These are phyloP conservation scores for Thunnus albacares DNA, from an alignment of 2,797 vertebrate species.

Conservation along the genomic window DNA sequence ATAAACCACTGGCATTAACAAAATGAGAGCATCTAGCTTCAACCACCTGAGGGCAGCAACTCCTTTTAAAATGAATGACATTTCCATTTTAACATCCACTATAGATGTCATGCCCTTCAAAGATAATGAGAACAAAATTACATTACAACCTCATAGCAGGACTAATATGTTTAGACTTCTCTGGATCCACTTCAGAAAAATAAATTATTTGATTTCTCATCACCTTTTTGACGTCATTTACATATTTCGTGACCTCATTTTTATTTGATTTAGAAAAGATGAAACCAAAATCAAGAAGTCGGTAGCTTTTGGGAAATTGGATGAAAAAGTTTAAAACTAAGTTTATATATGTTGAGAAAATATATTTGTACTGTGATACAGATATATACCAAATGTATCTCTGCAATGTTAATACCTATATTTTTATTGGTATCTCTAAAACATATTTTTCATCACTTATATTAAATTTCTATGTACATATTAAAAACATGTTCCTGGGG, in stretches of 20 bases:
- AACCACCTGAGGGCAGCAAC: constrained; percentile 72
- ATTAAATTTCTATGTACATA: background rate
- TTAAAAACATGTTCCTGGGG: background rate
- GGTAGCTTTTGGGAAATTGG: background rate
- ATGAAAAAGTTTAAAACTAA: background rate
- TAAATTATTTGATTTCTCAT: background rate
- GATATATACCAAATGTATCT: background rate
- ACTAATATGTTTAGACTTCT: constrained; percentile 2
- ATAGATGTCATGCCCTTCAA: background rate
- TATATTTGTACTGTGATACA: background rate
- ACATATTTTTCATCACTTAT: background rate
- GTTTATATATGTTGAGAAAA: background rate
- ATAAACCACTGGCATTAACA: background rate
- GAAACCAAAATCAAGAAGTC: background rate
- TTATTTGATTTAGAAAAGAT: constrained; percentile 7
- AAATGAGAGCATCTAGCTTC: background rate
- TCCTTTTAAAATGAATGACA: background rate
- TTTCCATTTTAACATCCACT: background rate
- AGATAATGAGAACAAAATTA: background rate
- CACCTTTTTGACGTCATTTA: background rate
- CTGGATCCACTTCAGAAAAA: background rate
- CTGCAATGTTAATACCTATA: background rate
- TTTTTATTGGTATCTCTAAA: background rate
- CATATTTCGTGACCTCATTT: background rate
- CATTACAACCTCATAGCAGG: constrained; percentile 3